Conservation (phyloP, 2,797 vertebrate species). For the Mallotus villosus region DNA sequence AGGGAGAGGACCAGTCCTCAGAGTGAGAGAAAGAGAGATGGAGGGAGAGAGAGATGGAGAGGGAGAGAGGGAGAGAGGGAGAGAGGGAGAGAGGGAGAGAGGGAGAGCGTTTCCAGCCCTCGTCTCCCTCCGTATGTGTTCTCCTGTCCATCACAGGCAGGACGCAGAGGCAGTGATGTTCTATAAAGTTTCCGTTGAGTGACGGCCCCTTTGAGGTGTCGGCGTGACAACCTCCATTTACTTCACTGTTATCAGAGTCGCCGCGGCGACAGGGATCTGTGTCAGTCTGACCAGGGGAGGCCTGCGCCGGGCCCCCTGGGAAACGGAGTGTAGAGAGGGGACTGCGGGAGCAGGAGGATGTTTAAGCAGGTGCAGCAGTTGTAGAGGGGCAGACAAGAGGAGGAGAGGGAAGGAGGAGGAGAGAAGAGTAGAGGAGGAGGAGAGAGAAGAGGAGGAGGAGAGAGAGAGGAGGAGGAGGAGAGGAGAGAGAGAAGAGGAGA, state of each 20-base stretch:
- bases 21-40: constrained; percentile 1
- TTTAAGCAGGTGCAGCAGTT: too few species aligned
- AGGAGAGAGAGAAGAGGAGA: too few species aligned
- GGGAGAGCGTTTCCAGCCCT: not conserved
- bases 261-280: constrained; percentile 4
- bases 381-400: not conserved
- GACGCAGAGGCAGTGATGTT: constrained; percentile 40
- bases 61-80: not conserved
- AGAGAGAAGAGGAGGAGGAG: constrained; percentile 7
- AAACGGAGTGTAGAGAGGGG: not conserved
- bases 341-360: too few species aligned
- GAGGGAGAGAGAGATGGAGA: constrained; percentile 9
- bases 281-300: constrained; percentile 2
- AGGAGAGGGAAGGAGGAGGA: constrained; percentile 9
- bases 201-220: constrained; percentile 45
- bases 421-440: not conserved
- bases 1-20: not conserved
- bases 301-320: constrained; percentile 5
- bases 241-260: constrained; percentile 25
- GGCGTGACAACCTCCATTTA: constrained; percentile 28
- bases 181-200: not conserved
- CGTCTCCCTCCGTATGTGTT: constrained; percentile 40
- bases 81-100: not conserved
- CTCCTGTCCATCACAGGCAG: constrained; percentile 53
- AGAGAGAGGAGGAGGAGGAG: constrained; percentile 2